Percentiles rank a stretch among this genome's conserved stretches.
phyloP scores from a whole-genome alignment of 2,888 invertebrate genomes.

The Trachelus troglodyta region DNA sequence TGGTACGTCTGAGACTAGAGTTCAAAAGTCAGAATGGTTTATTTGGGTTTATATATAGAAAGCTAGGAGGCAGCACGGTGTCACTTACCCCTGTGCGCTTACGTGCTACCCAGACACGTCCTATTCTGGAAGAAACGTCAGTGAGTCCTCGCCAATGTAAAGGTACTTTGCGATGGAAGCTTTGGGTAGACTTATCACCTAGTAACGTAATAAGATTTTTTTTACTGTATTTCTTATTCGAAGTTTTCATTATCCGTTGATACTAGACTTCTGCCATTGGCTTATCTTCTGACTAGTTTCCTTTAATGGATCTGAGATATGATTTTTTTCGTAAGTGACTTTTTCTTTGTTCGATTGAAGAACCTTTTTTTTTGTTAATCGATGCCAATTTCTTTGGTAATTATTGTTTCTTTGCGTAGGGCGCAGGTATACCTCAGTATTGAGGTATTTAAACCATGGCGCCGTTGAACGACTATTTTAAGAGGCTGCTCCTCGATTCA shows the following conservation, averaged over 20 bases:
- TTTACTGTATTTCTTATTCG: neutral
- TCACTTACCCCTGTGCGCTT: slow-evolving; percentile 57
- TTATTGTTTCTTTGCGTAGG: neutral
- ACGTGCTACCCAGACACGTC: neutral
- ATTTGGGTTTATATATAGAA: slow-evolving; percentile 65
- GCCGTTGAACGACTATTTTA: neutral
- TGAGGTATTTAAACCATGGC: neutral
- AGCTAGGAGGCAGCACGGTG: slow-evolving; percentile 53
- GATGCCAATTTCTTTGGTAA: neutral
- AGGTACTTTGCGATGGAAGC: neutral
- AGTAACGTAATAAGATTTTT: neutral
- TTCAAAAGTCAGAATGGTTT: slow-evolving; percentile 62
- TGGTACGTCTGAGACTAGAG: slow-evolving; percentile 29
- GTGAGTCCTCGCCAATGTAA: neutral
- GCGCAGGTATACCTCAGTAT: neutral
- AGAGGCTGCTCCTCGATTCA: neutral
- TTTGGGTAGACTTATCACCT: neutral
- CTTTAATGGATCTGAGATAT: neutral
- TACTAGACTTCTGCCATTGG: neutral
- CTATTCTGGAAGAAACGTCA: neutral
- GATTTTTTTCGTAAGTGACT: neutral
- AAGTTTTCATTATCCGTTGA: neutral
- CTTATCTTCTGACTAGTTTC: neutral
- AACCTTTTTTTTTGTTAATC: neutral
- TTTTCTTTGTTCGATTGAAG: neutral